Evolutionary conservation across 2,888 invertebrate genomes (phyloP), one percentile per base, ranked within the genome.

Genomic region (Protophormia terraenovae): DNA sequence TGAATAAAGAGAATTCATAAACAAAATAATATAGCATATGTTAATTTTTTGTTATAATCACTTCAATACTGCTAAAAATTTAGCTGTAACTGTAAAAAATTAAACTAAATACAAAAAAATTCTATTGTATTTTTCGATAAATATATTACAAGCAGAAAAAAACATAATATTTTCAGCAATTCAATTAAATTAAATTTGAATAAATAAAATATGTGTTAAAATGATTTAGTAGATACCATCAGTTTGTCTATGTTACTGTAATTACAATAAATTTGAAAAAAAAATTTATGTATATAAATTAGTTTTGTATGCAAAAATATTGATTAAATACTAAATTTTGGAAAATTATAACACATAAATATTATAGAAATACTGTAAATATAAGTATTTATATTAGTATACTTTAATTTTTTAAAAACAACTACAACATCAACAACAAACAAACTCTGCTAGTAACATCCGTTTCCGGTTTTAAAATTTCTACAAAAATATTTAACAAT

Each of bases 381-480:
- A n/a, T n/a, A n/a, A n/a, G n/a, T n/a, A n/a, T n/a, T n/a, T n/a
- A n/a, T 32, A 38, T 16, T n/a, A 16, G 24, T n/a, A n/a, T n/a
- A 8, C 38, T 38, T 24, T n/a, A 55, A 55, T 55, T 41, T 12
- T 16, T 16, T 8, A 41, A 19, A 5, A 41, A 71, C 22, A 75
- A 60, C 14, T 38, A 53, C 27, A 58, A 12, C 38, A 53, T 3
- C 12, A 62, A 24, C 32, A 50, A 1, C 35, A 55, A n/a, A 24
- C 10, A 16, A 64, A 67, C 29, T 19, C 35, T 32, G 16, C 3
- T 32, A 19, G 6, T 2, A 50, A 50, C 72, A 67, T 87, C 87
- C 86, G 86, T 83, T 86, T 87, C 84, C 86, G 84, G 84, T 67
- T 81, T 66, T 62, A 72, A 62, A 71, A 62, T 78, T 69, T 38